Evolutionary conservation across 1,140 invertebrate species (phyloP).

Genomic region (Drosophila melanogaster): Release_6_plus_ISO1_MT NT_033777.3:6006001-6006500

Average conservation of each 20-base stretch:
- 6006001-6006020: conserved; percentile 39
- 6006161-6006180: conserved; percentile 81
- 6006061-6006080: conserved; percentile 60
- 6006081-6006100: conserved; percentile 72
- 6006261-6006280: conserved; percentile 79
- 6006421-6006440: no score
- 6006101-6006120: conserved; percentile 84
- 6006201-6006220: conserved; percentile 12
- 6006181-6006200: conserved; percentile 74
- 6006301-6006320: conserved; percentile 71
- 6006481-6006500: no score
- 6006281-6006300: conserved; percentile 57
- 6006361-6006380: neutral
- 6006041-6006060: conserved; percentile 60
- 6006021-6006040: conserved; percentile 49
- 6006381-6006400: no score
- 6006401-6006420: no score
- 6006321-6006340: conserved; percentile 50
- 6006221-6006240: neutral
- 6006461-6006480: no score
- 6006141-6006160: conserved; percentile 81
- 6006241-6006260: conserved; percentile 24
- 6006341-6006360: neutral
- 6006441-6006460: no score
- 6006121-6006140: conserved; percentile 82